Conservation (phyloP, 2,888 invertebrate genomes). For the Esperia sulphurella region DNA sequence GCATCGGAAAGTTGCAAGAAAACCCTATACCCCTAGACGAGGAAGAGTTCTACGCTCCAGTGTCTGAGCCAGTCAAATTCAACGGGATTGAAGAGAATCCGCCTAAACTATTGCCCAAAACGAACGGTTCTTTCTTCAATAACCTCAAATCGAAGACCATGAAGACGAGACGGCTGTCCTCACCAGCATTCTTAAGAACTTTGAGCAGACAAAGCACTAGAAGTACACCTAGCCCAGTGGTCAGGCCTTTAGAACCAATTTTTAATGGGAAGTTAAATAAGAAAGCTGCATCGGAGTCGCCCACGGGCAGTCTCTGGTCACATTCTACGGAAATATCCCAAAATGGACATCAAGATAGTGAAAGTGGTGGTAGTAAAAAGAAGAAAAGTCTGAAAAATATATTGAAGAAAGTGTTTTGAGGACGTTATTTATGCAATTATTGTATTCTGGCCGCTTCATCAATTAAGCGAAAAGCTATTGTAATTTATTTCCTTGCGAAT, state of each 20-base stretch:
- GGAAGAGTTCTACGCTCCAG: conserved; percentile 74
- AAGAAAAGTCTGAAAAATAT: conserved; percentile 86
- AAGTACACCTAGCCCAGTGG: conserved; percentile 61
- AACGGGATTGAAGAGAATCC: conserved; percentile 35
- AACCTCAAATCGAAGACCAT: conserved; percentile 68
- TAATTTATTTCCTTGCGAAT: conserved; percentile 39
- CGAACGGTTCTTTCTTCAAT: conserved; percentile 71
- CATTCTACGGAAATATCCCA: conserved; percentile 69
- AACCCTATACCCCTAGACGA: conserved; percentile 78
- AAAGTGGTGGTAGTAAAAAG: conserved; percentile 71
- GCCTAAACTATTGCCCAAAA: conserved; percentile 53
- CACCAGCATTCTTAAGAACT: conserved; percentile 80
- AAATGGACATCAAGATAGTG: conserved; percentile 50
- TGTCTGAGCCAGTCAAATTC: conserved; percentile 64
- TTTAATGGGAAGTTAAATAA: conserved; percentile 57
- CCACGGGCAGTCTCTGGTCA: conserved; percentile 70
- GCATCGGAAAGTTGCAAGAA: conserved; percentile 61
- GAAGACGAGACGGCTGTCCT: conserved; percentile 77
- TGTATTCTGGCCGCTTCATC: conserved; percentile 11
- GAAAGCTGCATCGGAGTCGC: conserved; percentile 64
- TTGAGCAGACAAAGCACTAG: conserved; percentile 72
- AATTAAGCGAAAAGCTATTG: conserved; percentile 10
- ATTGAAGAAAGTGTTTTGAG: conserved; percentile 88
- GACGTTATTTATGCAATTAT: conserved; percentile 22
- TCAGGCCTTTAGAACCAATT: conserved; percentile 51